Evolutionary conservation across 2,113 vertebrate genomes (phyloP).

Genomic region (Seriola rivoliana): DNA sequence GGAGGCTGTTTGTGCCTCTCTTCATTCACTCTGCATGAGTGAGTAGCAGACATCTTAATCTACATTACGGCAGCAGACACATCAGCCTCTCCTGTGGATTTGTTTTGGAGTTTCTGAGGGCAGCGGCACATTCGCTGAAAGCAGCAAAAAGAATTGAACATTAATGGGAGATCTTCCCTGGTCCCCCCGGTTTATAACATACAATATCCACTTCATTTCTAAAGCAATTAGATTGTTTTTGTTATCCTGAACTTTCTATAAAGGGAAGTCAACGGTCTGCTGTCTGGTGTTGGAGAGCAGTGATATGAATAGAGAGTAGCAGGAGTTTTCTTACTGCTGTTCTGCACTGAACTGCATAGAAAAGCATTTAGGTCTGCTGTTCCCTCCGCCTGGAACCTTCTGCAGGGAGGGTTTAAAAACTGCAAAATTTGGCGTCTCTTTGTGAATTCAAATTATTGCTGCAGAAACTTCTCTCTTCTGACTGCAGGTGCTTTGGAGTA

Average conservation of each 20-base stretch:
- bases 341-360: background rate
- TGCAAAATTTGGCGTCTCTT: background rate
- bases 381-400: background rate
- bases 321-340: background rate
- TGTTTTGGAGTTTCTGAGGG: constrained; percentile 16
- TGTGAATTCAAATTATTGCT: constrained; percentile 16
- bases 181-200: background rate
- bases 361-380: background rate
- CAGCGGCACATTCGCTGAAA: constrained; percentile 16
- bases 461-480: background rate
- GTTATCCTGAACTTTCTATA: constrained; percentile 3
- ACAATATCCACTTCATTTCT: constrained; percentile 4
- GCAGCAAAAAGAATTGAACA: constrained; percentile 2
- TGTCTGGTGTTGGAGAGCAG: background rate
- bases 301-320: background rate
- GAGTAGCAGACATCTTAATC: constrained; percentile 74
- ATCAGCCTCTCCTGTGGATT: constrained; percentile 45
- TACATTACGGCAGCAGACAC: constrained; percentile 55
- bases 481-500: constrained; percentile 1
- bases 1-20: constrained; percentile 30
- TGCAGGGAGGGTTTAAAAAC: background rate
- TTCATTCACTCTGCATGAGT: constrained; percentile 63
- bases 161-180: constrained; percentile 1
- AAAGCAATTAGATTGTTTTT: background rate
- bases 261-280: background rate